Conservation (phyloP, 1,140 invertebrate species). For the Plectrocnemia conspersa region DNA sequence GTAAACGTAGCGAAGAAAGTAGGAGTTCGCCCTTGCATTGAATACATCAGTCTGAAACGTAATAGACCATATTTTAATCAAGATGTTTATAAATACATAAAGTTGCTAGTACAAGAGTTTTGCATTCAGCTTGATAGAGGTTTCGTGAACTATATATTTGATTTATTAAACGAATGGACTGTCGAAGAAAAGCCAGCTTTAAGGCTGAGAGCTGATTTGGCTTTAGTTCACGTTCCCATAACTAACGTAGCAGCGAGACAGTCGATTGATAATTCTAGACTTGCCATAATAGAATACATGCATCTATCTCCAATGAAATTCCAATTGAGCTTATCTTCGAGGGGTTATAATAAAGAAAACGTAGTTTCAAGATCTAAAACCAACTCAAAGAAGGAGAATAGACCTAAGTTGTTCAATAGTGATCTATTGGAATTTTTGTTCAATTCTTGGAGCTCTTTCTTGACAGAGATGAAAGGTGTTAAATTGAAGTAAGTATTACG, state of each 20-base stretch:
- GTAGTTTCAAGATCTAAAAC: constrained; percentile 41
- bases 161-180: constrained; percentile 56
- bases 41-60: constrained; percentile 61
- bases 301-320: constrained; percentile 67
- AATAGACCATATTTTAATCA: constrained; percentile 53
- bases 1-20: constrained; percentile 41
- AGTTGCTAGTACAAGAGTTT: constrained; percentile 67
- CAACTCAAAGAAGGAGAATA: constrained; percentile 44
- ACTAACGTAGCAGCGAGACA: constrained; percentile 47
- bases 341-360: constrained; percentile 51
- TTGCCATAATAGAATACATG: constrained; percentile 59
- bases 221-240: constrained; percentile 55
- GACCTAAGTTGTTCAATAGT: constrained; percentile 49
- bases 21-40: constrained; percentile 62
- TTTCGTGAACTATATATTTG: constrained; percentile 61
- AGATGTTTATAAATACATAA: constrained; percentile 66
- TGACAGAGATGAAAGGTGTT: constrained; percentile 61
- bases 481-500: constrained; percentile 54
- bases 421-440: constrained; percentile 56
- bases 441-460: constrained; percentile 56
- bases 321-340: constrained; percentile 63
- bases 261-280: constrained; percentile 40
- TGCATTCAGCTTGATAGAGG: constrained; percentile 70
- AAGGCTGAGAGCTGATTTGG: constrained; percentile 54
- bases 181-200: constrained; percentile 52